A percentile compares a stretch with the other conserved stretches of the same genome.
Evolutionary conservation across 2,888 invertebrate genomes (phyloP).

Genomic region (Cylloceria caligata): DNA sequence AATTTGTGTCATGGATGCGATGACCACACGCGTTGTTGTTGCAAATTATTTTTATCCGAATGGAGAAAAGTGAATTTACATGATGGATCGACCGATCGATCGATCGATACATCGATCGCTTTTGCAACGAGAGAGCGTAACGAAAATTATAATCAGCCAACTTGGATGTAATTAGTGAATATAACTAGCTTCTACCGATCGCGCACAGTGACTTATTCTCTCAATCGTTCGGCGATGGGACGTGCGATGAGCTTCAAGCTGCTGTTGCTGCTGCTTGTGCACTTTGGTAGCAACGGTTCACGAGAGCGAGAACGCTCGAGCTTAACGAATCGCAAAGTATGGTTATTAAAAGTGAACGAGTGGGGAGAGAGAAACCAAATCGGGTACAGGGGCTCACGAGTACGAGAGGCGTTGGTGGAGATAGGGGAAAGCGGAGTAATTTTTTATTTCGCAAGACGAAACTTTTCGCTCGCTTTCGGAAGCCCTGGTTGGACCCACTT

Average conservation of each 20-base stretch:
- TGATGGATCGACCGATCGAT: constrained; percentile 44
- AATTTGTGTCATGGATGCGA: constrained; percentile 45
- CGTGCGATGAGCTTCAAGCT: constrained; percentile 6
- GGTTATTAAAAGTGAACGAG: constrained; percentile 75
- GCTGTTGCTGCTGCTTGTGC: constrained; percentile 5
- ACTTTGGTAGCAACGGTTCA: constrained; percentile 34
- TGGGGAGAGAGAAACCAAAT: constrained; percentile 28
- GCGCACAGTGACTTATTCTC: constrained; percentile 44
- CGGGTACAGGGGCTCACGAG: constrained; percentile 19
- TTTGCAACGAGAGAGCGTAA: constrained; percentile 38
- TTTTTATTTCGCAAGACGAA: constrained; percentile 68
- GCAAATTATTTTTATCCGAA: constrained; percentile 23
- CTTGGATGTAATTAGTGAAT: constrained; percentile 10
- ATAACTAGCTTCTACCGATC: constrained; percentile 36
- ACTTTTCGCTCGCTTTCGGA: constrained; percentile 49
- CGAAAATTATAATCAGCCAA: constrained; percentile 31
- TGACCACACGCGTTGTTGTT: constrained; percentile 41
- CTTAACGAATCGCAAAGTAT: constrained; percentile 79
- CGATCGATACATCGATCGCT: constrained; percentile 30
- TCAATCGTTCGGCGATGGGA: constrained; percentile 16
- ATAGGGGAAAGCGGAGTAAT: constrained; percentile 68
- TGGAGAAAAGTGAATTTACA: constrained; percentile 39
- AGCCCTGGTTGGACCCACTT: constrained; percentile 25
- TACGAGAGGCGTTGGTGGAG: constrained; percentile 63
- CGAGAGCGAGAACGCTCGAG: constrained; percentile 61